Evolutionary conservation across 2,888 invertebrate species (phyloP).

Genomic region (Xanthorhoe designata): DNA sequence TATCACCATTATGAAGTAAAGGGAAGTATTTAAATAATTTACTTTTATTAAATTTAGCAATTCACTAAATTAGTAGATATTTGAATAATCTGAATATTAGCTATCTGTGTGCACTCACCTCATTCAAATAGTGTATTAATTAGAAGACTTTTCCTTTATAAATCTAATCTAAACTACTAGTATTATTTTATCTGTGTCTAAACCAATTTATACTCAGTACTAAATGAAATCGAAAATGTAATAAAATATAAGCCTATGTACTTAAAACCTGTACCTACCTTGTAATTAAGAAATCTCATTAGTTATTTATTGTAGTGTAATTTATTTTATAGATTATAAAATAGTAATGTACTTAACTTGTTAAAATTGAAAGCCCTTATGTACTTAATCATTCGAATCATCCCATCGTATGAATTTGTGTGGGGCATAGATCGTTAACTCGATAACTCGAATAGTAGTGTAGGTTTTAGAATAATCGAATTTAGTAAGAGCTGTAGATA

Average conservation of each 20-base stretch:
- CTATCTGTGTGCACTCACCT: slow-evolving; percentile 33
- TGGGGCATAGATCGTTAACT: slow-evolving; percentile 61
- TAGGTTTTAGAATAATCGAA: slow-evolving; percentile 10
- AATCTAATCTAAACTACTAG: too few relatives aligned
- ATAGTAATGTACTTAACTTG: background rate
- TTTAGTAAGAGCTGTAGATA: background rate
- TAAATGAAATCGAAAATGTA: background rate
- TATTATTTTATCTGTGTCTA: too few relatives aligned
- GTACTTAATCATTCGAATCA: slow-evolving; percentile 45
- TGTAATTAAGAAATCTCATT: slow-evolving; percentile 42
- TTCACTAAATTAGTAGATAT: slow-evolving; percentile 17
- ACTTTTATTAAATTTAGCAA: slow-evolving; percentile 4
- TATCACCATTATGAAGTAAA: too few relatives aligned
- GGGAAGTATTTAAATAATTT: too few relatives aligned
- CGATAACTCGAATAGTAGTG: slow-evolving; percentile 7
- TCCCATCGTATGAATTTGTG: slow-evolving; percentile 48
- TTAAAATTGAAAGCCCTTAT: slow-evolving; percentile 28
- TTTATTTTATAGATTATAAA: background rate
- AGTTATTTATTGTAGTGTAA: slow-evolving; percentile 26
- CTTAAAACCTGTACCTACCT: slow-evolving; percentile 30
- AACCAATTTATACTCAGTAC: too few relatives aligned
- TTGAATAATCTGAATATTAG: background rate
- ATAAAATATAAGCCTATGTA: slow-evolving; percentile 16
- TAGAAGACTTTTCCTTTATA: too few relatives aligned
- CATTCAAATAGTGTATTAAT: slow-evolving; percentile 17